Conservation (phyloP, 2,888 invertebrate genomes). For the Colostygia pectinataria region DNA sequence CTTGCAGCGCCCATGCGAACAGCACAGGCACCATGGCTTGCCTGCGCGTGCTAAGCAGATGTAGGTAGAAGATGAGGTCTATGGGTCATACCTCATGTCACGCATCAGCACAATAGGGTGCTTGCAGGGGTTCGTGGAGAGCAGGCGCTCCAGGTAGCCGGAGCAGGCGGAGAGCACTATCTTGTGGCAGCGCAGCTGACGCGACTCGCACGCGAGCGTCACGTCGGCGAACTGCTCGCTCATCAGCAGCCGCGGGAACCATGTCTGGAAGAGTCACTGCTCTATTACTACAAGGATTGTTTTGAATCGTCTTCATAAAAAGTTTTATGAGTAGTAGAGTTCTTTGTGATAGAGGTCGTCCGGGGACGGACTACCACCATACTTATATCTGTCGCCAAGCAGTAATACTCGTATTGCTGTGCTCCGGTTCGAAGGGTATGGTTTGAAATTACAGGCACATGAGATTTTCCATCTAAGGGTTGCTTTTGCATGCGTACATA, state of each 20-base stretch:
- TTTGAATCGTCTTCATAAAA: neutral
- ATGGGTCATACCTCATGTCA: constrained; percentile 85
- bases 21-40: no score
- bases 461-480: no score
- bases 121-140: constrained; percentile 92
- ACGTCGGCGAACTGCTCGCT: constrained; percentile 95
- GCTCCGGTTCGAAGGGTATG: no score
- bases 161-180: constrained; percentile 93
- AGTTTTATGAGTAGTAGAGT: no score
- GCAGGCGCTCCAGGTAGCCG: constrained; percentile 90
- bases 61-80: neutral
- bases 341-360: no score
- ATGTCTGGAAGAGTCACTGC: constrained; percentile 68
- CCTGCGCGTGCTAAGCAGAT: no score
- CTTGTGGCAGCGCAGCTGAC: constrained; percentile 93
- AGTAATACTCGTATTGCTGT: no score
- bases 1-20: no score
- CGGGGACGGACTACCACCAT: no score
- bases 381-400: no score
- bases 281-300: neutral
- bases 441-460: no score
- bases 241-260: constrained; percentile 88
- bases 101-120: constrained; percentile 93
- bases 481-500: no score
- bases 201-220: constrained; percentile 93